Percentiles rank a stretch among this genome's conserved stretches.
Evolutionary conservation across 2,888 invertebrate species (phyloP).

Genomic region (Nemurella pictetii): DNA sequence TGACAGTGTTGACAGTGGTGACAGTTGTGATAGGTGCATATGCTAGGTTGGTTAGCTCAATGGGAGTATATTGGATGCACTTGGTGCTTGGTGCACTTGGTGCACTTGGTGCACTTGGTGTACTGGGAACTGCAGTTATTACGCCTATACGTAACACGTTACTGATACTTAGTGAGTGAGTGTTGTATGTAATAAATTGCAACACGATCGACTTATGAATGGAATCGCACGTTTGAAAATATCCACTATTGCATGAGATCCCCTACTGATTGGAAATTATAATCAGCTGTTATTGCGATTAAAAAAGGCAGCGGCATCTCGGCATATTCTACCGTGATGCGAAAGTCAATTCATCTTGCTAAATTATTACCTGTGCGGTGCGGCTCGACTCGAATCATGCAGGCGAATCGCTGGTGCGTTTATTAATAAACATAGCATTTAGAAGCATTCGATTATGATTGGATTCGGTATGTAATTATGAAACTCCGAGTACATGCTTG

Average conservation of each 20-base stretch:
- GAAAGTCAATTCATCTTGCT: background rate
- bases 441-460: background rate
- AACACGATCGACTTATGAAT: background rate
- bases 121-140: background rate
- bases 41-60: no score
- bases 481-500: conserved; percentile 14
- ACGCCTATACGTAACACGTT: background rate
- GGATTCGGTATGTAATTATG: conserved; percentile 22
- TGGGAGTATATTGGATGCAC: no score
- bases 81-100: background rate
- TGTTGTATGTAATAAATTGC: background rate
- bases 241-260: background rate
- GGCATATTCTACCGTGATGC: background rate
- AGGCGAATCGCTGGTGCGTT: background rate
- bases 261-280: background rate
- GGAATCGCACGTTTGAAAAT: background rate
- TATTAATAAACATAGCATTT: background rate
- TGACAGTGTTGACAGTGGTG: no score
- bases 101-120: background rate
- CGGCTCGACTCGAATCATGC: no score
- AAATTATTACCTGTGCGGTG: background rate
- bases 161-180: background rate
- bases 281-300: background rate
- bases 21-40: background rate
- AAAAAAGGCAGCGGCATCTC: background rate